Conservation (phyloP, 2,888 invertebrate species). For the Linnaemya tessellans region DNA sequence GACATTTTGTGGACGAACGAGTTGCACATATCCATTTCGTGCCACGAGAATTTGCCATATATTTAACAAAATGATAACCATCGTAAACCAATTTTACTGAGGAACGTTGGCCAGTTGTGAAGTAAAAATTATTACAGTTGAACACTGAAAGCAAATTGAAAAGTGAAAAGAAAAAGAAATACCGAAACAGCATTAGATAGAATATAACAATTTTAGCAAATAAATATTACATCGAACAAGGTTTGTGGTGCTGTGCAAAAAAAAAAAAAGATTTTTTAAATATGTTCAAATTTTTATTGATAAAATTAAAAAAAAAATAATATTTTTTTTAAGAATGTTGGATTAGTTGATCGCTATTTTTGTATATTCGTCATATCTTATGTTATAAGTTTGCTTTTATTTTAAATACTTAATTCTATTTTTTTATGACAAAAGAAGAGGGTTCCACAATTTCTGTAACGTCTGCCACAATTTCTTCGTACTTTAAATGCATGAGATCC, state of each 20-base stretch:
- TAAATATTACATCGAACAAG: not conserved
- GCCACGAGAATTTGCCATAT: constrained; percentile 80
- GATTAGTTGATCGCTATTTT: constrained; percentile 1
- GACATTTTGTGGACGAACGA: constrained; percentile 81
- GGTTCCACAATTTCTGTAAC: constrained; percentile 80
- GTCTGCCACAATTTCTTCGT: constrained; percentile 82
- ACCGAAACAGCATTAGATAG: constrained; percentile 42
- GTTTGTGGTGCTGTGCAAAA: not conserved
- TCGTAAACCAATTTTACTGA: constrained; percentile 80
- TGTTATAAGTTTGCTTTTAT: not conserved
- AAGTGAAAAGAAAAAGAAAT: constrained; percentile 34
- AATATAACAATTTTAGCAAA: constrained; percentile 13
- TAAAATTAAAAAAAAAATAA: constrained; percentile 45
- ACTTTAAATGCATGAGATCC: constrained; percentile 80
- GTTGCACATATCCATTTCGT: constrained; percentile 82
- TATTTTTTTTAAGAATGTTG: constrained; percentile 50
- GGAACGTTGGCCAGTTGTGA: constrained; percentile 80
- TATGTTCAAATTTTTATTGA: constrained; percentile 43
- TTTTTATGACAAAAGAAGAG: constrained; percentile 53
- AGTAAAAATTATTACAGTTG: constrained; percentile 75
- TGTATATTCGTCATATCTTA: constrained; percentile 9
- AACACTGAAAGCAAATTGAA: constrained; percentile 56
- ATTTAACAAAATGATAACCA: constrained; percentile 81
- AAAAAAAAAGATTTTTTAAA: constrained; percentile 6
- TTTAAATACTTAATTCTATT: constrained; percentile 31